Evolutionary conservation across 64 coral and sea anemone species (phyloP).

Genomic region (Dendrophyllia cribrosa): DNA sequence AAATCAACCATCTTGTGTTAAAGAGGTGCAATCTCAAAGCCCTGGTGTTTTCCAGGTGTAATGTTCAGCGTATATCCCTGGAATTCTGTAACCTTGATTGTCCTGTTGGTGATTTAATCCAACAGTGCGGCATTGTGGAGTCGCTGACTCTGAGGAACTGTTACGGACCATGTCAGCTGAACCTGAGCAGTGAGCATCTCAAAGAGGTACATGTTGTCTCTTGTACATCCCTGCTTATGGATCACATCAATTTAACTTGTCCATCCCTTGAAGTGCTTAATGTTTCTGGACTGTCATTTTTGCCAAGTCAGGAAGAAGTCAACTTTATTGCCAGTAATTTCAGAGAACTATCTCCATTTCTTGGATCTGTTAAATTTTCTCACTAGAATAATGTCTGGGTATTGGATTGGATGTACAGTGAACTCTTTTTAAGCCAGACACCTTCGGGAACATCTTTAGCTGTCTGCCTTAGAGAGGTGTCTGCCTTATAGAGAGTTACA

Average conservation of each 20-base stretch:
- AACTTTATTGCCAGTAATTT: slow-evolving; percentile 57
- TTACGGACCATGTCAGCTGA: slow-evolving; percentile 84
- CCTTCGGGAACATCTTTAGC: too few species aligned
- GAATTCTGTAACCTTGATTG: slow-evolving; percentile 85
- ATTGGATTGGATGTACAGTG: neutral
- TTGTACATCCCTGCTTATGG: slow-evolving; percentile 80
- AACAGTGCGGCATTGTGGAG: slow-evolving; percentile 48
- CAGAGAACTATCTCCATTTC: slow-evolving; percentile 53
- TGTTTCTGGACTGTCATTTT: slow-evolving; percentile 59
- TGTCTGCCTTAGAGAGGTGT: too few species aligned
- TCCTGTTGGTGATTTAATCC: slow-evolving; percentile 42
- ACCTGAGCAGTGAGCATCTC: slow-evolving; percentile 55
- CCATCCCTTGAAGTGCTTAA: slow-evolving; percentile 67
- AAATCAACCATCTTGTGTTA: slow-evolving; percentile 62
- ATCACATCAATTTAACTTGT: slow-evolving; percentile 74
- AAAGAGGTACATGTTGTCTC: slow-evolving; percentile 59
- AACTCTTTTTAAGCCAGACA: too few species aligned
- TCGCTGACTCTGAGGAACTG: slow-evolving; percentile 71
- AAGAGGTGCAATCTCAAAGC: slow-evolving; percentile 77
- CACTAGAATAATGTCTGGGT: neutral
- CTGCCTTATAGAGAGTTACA: too few species aligned
- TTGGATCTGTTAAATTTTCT: slow-evolving; percentile 64
- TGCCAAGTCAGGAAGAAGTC: slow-evolving; percentile 63
- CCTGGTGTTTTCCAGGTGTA: slow-evolving; percentile 45
- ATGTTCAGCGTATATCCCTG: slow-evolving; percentile 64